These are phyloP conservation scores for Tachina lurida DNA, from an alignment of 2,888 invertebrate species.

Conservation along the genomic window DNA sequence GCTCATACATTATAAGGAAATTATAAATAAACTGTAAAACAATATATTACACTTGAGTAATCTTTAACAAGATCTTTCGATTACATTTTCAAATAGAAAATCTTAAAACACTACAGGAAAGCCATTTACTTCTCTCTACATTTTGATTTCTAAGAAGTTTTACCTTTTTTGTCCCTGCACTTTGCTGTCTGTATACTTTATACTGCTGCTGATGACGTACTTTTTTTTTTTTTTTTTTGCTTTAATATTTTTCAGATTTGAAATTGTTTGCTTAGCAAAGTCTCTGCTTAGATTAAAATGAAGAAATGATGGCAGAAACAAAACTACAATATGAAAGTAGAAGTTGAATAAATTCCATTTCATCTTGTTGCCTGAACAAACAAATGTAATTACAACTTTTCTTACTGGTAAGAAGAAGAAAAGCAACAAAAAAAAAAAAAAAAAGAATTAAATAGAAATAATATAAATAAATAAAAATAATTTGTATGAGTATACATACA, in stretches of 20 bases:
- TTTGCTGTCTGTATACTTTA: neutral
- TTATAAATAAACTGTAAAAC: slow-evolving; percentile 43
- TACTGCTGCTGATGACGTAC: neutral
- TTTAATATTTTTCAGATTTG: neutral
- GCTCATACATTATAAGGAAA: slow-evolving; percentile 10
- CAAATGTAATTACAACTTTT: slow-evolving; percentile 72
- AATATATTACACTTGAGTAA: slow-evolving; percentile 68
- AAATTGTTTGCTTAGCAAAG: slow-evolving; percentile 4
- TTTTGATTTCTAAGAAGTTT: slow-evolving; percentile 41
- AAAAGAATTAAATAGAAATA: slow-evolving; percentile 14
- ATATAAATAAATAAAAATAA: neutral
- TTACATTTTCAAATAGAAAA: slow-evolving; percentile 66
- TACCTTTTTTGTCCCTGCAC: slow-evolving; percentile 13
- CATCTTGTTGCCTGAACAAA: slow-evolving; percentile 71
- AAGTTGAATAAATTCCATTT: slow-evolving; percentile 62
- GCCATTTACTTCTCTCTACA: slow-evolving; percentile 23
- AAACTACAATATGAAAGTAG: slow-evolving; percentile 10
- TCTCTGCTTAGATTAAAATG: slow-evolving; percentile 38
- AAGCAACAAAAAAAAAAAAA: slow-evolving; percentile 16
- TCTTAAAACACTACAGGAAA: slow-evolving; percentile 41
- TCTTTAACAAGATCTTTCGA: slow-evolving; percentile 62
- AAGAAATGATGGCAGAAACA: slow-evolving; percentile 28
- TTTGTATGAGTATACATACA: too few species aligned
- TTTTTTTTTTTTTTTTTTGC: slow-evolving; percentile 5
- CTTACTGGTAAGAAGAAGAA: slow-evolving; percentile 18